A percentile compares a stretch with the other conserved stretches of the same genome.
These are phyloP conservation scores for Synergus itoensis DNA, from an alignment of 2,888 invertebrate genomes.

Conservation along the genomic window DNA sequence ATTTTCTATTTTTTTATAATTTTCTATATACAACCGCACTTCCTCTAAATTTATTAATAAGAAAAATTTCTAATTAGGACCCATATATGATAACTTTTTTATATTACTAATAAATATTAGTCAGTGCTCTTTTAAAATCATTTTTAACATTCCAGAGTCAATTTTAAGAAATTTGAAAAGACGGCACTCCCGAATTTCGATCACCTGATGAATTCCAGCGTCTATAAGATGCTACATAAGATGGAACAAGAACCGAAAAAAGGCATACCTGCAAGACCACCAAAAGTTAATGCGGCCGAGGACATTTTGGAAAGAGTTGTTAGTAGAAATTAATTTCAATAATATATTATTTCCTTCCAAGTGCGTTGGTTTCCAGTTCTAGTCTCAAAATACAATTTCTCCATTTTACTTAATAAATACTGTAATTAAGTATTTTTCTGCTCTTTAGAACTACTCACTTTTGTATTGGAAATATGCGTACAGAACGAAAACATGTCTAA, in stretches of 20 bases:
- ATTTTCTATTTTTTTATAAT: too few relatives aligned
- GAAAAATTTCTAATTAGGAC: too few relatives aligned
- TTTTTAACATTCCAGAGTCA: slow-evolving; percentile 82
- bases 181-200: slow-evolving; percentile 85
- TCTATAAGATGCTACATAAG: slow-evolving; percentile 89
- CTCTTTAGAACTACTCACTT: too few relatives aligned
- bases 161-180: slow-evolving; percentile 94
- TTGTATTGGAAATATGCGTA: too few relatives aligned
- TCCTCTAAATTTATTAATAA: too few relatives aligned
- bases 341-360: background rate
- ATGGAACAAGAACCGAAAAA: slow-evolving; percentile 84
- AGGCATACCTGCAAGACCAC: slow-evolving; percentile 83
- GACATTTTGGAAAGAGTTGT: slow-evolving; percentile 79
- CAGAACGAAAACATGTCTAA: too few relatives aligned
- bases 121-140: slow-evolving; percentile 49
- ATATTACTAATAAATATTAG: background rate
- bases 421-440: too few relatives aligned
- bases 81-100: too few relatives aligned
- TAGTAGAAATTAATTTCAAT: slow-evolving; percentile 52
- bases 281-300: slow-evolving; percentile 84
- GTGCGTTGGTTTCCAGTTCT: too few relatives aligned
- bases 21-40: too few relatives aligned
- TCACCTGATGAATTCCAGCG: slow-evolving; percentile 88
- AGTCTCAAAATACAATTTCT: too few relatives aligned
- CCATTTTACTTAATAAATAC: too few relatives aligned